Percentiles rank a stretch among this genome's conserved stretches.
Conservation (phyloP, 2,888 invertebrate species). For the Campaea margaritaria region DNA sequence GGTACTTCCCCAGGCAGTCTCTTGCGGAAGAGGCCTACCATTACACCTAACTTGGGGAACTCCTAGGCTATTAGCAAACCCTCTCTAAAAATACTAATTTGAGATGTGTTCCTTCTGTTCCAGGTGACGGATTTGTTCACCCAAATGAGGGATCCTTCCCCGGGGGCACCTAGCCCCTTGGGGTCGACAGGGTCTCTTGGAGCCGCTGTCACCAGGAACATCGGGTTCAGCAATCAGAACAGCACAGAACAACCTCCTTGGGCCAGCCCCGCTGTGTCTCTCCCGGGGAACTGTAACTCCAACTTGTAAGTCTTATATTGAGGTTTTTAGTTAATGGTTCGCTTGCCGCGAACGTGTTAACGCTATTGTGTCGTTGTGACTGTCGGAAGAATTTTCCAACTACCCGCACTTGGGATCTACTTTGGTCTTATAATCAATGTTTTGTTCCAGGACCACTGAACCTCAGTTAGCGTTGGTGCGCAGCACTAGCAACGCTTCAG, state of each 20-base stretch:
- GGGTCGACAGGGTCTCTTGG: constrained; percentile 66
- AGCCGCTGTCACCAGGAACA: constrained; percentile 68
- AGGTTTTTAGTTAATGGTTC: too few species aligned
- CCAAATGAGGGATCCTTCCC: constrained; percentile 88
- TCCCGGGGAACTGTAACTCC: constrained; percentile 68
- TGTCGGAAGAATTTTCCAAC: too few species aligned
- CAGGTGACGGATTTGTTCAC: constrained; percentile 90
- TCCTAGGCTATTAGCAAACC: too few species aligned
- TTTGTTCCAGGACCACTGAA: constrained; percentile 62
- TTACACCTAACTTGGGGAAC: too few species aligned
- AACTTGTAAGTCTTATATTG: constrained; percentile 74
- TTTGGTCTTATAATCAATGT: too few species aligned
- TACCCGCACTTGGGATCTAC: too few species aligned
- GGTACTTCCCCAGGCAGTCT: too few species aligned
- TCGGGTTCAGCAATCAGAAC: constrained; percentile 78
- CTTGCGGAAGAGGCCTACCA: too few species aligned
- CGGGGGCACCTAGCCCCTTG: constrained; percentile 66
- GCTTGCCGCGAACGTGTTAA: too few species aligned
- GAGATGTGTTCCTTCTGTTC: constrained; percentile 50
- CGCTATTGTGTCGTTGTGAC: too few species aligned
- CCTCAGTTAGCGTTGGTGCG: constrained; percentile 57
- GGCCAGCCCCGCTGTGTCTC: constrained; percentile 66
- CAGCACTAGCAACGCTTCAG: constrained; percentile 86
- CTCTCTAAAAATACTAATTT: too few species aligned
- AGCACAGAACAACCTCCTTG: constrained; percentile 77